Base-by-base conservation (phyloP, 2,113 vertebrate species). In the Cyanistes caeruleus region DNA sequence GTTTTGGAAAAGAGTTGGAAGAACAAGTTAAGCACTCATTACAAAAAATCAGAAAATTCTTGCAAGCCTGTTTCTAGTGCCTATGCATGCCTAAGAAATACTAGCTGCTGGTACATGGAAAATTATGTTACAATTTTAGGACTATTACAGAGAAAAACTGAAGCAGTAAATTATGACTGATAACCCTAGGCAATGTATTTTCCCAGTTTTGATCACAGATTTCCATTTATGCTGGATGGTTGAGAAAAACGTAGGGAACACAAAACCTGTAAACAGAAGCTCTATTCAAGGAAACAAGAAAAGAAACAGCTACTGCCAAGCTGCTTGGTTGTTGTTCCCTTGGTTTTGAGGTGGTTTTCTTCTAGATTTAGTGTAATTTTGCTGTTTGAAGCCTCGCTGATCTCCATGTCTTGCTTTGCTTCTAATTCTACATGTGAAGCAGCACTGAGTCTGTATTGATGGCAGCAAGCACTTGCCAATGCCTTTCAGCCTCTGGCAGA, bases 401-500 rank as follows among this genome's bases (percentile, higher is more conserved):
- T 92, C 96, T 80, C 82, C 84, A 1, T 77, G 74, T 93, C 96
- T 81, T 69, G 53, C 83, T 85, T 95, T 84, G 24, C 65, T 91
- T 55, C 3, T 25, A 41, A 64, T 16, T 14, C 49, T 81, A 91
- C 99, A 99, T 0, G 99, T 99, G 97, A 98, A 84, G 94, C 99
- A 99, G 97, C 99, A 99, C 96, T 99, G 99, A 81, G 85, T 98
- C 86, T 97, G 98, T 94, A 99, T 97, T 0, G 99, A 98, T 2
- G 97, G 97, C 93, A 99, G 74, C 19, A 97, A 91, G 76, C 99
- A 99, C 91, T 98, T 99, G 49, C 98, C 98, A 93, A 99, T 95
- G 78, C 97, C 89, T 95, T 98, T 99, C 87, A 99, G 98, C 56
- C 98, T 99, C 97, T 98, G 98, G 96, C 99, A 99, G 98, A 99